Base-by-base conservation (phyloP, 2,888 invertebrate genomes). In the Taenaris catops region DNA sequence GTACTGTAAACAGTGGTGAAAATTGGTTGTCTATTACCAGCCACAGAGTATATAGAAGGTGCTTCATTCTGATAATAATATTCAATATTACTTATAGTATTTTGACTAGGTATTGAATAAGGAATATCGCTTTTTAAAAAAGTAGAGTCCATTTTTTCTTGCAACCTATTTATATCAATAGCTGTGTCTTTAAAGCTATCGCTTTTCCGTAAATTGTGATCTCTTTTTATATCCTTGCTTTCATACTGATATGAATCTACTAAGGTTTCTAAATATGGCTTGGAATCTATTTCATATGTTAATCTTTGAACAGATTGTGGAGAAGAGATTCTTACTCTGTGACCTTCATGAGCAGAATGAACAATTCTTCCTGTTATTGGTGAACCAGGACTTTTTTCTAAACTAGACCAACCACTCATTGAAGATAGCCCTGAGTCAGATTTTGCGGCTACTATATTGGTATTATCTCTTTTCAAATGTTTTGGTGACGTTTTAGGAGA, bases 391-490 rank as follows among this genome's bases (percentile, higher is more conserved):
- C 95, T 94, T 76, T 95, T 95, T 68, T 95, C 95, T 55, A 94
- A 78, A 61, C 94, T 94, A 5, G 94, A 94, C 91, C 95, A 93
- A 2, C 95, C 94, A 59, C 94, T 95, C 92, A 95, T 93, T 3
- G 95, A 95, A 0, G 95, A 95, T 29, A 96, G 75, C 0, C 95
- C 95, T 0, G 95, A 95, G 67, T 96, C 95, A 1, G 95, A 95
- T 68, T 95, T 95, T 1, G 93, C 92, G 2, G 92, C 89, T 1
- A 91, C 91, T 42, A 93, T 92, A 60, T 90, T 91, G 3, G 59
- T 61, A 34, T 87, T 88, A 46, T 88, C 88, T 49, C 91, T 88
- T 62, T 89, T 90, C 8, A 89, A 67, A 55, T 92, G 89, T 60
- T 93, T 93, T 9, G 93, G 93, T 17, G 93, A 93, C 1, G 90